These are phyloP conservation scores for Trichomycterus rosablanca DNA, from an alignment of 2,113 vertebrate species.

Conservation along the genomic window DNA sequence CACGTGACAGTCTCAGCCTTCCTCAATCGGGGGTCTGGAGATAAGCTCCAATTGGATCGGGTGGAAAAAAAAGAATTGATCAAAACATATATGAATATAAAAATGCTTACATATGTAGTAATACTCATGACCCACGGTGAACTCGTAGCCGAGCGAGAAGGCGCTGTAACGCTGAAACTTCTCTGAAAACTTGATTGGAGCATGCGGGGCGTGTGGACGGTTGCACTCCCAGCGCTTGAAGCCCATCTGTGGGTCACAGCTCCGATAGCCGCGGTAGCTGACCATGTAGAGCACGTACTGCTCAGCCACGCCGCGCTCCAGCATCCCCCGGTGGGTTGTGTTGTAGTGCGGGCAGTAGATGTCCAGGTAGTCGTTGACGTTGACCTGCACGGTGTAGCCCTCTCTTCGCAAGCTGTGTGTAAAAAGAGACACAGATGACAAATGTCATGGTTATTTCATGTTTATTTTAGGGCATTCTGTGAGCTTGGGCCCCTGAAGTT, in stretches of 20 bases:
- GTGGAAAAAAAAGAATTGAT: too few species aligned
- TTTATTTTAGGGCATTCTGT: too few species aligned
- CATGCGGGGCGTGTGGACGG: slow-evolving; percentile 84
- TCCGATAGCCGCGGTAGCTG: slow-evolving; percentile 81
- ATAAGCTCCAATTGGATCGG: too few species aligned
- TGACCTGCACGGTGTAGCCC: slow-evolving; percentile 91
- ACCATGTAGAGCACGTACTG: slow-evolving; percentile 97
- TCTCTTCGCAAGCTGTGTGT: slow-evolving; percentile 77
- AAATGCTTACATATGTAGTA: slow-evolving; percentile 94
- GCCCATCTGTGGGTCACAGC: slow-evolving; percentile 85
- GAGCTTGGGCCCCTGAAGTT: too few species aligned
- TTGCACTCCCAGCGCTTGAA: slow-evolving; percentile 98
- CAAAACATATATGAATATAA: too few species aligned
- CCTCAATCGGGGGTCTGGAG: too few species aligned
- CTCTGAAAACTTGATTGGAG: slow-evolving; percentile 98
- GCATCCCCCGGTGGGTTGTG: slow-evolving; percentile 62
- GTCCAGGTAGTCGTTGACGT: slow-evolving; percentile 94
- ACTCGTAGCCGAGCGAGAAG: slow-evolving; percentile 95
- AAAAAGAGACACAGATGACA: slow-evolving; percentile 1
- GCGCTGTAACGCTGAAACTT: slow-evolving; percentile 98
- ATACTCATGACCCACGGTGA: slow-evolving; percentile 92
- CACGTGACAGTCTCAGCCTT: too few species aligned
- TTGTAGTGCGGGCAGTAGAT: slow-evolving; percentile 97
- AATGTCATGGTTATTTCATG: too few species aligned
- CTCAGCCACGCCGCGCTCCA: slow-evolving; percentile 75